Evolutionary conservation across 2,888 invertebrate species (phyloP).

Genomic region (Lordiphosa andalusiaca): DNA sequence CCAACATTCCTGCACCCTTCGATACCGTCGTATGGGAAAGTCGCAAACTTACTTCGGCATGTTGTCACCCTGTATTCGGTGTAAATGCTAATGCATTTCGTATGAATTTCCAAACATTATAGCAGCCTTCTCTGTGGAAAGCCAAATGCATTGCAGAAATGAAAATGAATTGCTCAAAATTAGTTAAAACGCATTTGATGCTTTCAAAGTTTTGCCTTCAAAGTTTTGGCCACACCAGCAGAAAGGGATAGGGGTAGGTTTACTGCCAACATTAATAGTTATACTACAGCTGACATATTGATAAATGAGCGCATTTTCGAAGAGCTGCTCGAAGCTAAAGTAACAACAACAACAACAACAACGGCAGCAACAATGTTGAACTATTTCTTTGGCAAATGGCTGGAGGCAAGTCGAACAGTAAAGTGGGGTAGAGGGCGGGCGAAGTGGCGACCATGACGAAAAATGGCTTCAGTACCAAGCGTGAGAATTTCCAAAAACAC

Average conservation of each 20-base stretch:
- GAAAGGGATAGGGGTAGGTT: slow-evolving; percentile 1
- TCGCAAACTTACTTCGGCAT: too few species aligned
- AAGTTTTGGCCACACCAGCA: slow-evolving; percentile 26
- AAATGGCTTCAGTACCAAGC: slow-evolving; percentile 68
- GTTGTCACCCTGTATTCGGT: too few species aligned
- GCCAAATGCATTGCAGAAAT: slow-evolving; percentile 42
- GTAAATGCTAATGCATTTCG: slow-evolving; percentile 62
- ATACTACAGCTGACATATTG: slow-evolving; percentile 77
- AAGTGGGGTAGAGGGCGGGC: background rate
- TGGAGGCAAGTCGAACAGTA: slow-evolving; percentile 23
- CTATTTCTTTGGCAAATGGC: slow-evolving; percentile 66
- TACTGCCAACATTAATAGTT: slow-evolving; percentile 68
- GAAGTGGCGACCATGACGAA: slow-evolving; percentile 43
- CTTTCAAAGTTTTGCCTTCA: slow-evolving; percentile 56
- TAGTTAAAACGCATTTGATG: slow-evolving; percentile 69
- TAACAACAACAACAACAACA: slow-evolving; percentile 18
- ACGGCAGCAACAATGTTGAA: slow-evolving; percentile 39
- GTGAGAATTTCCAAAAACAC: slow-evolving; percentile 59
- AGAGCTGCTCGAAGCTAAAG: slow-evolving; percentile 37
- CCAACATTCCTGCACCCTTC: too few species aligned
- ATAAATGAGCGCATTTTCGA: slow-evolving; percentile 74
- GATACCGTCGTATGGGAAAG: too few species aligned
- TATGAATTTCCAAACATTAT: slow-evolving; percentile 55
- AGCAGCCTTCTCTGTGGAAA: slow-evolving; percentile 30
- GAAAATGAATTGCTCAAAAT: slow-evolving; percentile 69